These are phyloP conservation scores for Orchestia grillus DNA, from an alignment of 1,140 invertebrate species.

Conservation along the genomic window DNA sequence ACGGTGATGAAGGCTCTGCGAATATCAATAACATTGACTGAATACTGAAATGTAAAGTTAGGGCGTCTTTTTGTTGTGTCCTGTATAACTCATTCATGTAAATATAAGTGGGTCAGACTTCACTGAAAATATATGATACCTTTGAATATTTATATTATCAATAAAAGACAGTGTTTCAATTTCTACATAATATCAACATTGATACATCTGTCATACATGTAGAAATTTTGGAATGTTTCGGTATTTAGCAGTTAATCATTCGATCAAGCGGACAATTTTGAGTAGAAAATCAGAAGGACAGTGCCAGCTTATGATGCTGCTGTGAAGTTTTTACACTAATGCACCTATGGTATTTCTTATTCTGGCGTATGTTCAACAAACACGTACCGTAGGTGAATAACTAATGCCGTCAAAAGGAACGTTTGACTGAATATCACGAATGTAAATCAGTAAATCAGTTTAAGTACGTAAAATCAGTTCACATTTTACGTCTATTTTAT, in stretches of 20 bases:
- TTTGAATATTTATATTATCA: background rate
- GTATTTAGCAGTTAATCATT: background rate
- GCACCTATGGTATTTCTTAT: too few species aligned
- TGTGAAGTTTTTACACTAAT: too few species aligned
- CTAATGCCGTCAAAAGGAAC: too few species aligned
- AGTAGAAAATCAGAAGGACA: background rate
- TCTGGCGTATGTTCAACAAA: too few species aligned
- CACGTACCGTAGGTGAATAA: too few species aligned
- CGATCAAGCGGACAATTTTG: background rate
- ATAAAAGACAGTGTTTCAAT: background rate
- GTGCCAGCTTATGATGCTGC: too few species aligned
- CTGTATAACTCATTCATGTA: too few species aligned
- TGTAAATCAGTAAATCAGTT: too few species aligned
- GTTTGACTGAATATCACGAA: too few species aligned
- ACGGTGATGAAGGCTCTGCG: background rate
- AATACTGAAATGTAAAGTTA: background rate
- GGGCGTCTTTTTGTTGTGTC: background rate
- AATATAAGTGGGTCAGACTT: too few species aligned
- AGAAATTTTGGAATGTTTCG: background rate
- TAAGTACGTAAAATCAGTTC: too few species aligned
- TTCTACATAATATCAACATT: background rate
- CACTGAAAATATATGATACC: background rate
- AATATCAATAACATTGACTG: background rate
- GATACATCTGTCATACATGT: background rate
- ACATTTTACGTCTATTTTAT: too few species aligned